Conservation (phyloP, 2,797 vertebrate genomes). For the Bucorvus abyssinicus region DNA sequence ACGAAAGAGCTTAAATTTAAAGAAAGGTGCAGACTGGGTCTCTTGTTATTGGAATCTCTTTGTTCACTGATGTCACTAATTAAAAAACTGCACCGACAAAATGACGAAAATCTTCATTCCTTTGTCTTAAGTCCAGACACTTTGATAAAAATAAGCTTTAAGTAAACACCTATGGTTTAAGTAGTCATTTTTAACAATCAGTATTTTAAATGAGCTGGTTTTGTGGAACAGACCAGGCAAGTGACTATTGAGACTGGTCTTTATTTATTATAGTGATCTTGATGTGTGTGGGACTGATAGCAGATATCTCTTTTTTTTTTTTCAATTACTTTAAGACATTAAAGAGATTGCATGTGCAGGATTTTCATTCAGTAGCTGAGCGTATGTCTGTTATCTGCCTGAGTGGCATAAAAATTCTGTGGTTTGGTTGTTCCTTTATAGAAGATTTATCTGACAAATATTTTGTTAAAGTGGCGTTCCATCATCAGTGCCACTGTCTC, state of each 20-base stretch:
- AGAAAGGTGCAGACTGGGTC: neutral
- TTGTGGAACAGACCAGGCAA: neutral
- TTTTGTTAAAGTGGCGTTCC: neutral
- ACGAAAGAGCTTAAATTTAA: neutral
- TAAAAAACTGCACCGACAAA: neutral
- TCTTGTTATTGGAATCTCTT: neutral
- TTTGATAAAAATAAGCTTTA: neutral
- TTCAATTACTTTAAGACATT: neutral
- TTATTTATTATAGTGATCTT: neutral
- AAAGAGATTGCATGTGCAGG: neutral
- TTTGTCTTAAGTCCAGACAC: neutral
- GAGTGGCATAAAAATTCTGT: neutral
- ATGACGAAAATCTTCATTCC: neutral
- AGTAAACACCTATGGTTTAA: neutral
- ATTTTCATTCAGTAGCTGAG: neutral
- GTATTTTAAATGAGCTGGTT: neutral
- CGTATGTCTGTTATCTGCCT: neutral
- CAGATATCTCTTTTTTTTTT: neutral
- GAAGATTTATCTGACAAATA: conserved; percentile 6
- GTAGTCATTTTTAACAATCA: neutral
- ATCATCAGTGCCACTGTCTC: neutral
- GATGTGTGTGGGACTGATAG: neutral
- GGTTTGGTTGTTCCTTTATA: neutral
- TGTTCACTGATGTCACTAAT: neutral
- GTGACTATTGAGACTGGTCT: neutral